phyloP scores from a whole-genome alignment of 37 sponge, comb jelly and placozoan genomes.

The Agelas oroides region DNA sequence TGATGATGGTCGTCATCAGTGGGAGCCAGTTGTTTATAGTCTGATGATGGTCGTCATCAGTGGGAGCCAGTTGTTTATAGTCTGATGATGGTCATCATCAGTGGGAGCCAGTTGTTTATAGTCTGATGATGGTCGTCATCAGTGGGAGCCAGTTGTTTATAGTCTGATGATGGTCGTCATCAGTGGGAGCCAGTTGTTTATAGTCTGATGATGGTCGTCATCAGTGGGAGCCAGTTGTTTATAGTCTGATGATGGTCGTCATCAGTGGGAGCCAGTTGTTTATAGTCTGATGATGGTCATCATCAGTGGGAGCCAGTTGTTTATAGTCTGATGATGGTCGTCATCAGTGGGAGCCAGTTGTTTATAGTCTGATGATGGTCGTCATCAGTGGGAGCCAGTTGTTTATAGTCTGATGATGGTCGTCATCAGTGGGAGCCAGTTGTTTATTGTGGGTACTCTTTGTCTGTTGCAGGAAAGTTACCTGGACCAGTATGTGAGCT shows the following conservation, averaged over 20 bases:
- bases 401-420: background rate
- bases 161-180: background rate
- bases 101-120: too few species aligned
- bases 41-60: background rate
- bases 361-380: background rate
- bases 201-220: background rate
- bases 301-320: too few species aligned
- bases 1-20: background rate
- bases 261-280: too few species aligned
- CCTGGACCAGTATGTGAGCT: conserved; percentile 51
- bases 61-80: too few species aligned
- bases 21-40: too few species aligned
- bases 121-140: background rate
- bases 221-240: too few species aligned
- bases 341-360: too few species aligned
- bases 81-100: background rate
- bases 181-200: too few species aligned
- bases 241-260: background rate
- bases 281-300: background rate
- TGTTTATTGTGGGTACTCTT: too few species aligned
- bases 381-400: too few species aligned
- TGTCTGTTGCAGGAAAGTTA: conserved; percentile 15
- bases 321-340: background rate
- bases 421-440: too few species aligned
- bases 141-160: too few species aligned